phyloP scores from a whole-genome alignment of 2,113 vertebrate genomes.

The Damaliscus lunatus region DNA sequence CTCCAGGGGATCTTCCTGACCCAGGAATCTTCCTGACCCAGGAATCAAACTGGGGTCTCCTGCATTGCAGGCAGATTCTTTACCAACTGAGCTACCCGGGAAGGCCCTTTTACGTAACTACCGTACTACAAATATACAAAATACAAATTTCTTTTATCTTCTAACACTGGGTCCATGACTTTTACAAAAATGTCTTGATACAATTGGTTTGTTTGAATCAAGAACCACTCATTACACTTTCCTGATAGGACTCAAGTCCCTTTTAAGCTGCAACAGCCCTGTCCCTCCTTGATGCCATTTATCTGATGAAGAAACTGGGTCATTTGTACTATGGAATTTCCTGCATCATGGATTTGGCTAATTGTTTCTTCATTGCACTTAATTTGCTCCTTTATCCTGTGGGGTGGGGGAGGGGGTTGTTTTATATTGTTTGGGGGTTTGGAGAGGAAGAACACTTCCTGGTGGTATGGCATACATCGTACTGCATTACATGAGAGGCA shows the following conservation, averaged over 20 bases:
- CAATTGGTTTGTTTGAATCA: background rate
- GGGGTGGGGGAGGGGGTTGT: background rate
- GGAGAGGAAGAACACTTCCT: background rate
- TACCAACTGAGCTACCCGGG: background rate
- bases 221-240: background rate
- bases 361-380: background rate
- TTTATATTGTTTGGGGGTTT: background rate
- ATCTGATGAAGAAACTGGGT: background rate
- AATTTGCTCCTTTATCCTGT: background rate
- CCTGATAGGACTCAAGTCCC: background rate
- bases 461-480: background rate
- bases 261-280: background rate
- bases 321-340: background rate
- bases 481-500: background rate
- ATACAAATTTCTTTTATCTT: background rate
- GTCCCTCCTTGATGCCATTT: background rate
- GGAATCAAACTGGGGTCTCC: background rate
- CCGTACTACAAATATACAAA: background rate
- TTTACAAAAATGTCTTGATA: background rate
- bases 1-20: background rate
- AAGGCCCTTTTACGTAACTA: background rate
- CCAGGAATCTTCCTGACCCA: background rate
- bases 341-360: background rate
- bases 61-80: background rate
- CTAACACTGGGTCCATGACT: background rate